A percentile compares a stretch with the other conserved stretches of the same genome.
Conservation (phyloP, 2,113 vertebrate genomes). For the Esox niger region DNA sequence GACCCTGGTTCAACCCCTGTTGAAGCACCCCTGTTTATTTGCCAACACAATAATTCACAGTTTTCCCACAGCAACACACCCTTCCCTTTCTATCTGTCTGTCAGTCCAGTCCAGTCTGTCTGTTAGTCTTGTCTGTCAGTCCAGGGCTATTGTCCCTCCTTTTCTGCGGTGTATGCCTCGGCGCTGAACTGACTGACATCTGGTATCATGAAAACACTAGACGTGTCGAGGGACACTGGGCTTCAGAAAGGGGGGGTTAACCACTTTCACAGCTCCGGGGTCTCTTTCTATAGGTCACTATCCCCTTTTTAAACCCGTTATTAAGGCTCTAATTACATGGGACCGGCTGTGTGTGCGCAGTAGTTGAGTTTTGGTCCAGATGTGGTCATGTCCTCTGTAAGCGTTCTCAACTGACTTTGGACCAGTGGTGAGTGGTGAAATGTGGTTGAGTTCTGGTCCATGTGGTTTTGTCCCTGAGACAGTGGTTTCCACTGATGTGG, state of each 20-base stretch:
- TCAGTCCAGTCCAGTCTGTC: neutral
- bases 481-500: too few species aligned
- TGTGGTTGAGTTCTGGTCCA: neutral
- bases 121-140: neutral
- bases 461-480: too few species aligned
- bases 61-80: neutral
- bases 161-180: neutral
- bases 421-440: neutral
- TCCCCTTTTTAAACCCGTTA: neutral
- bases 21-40: neutral
- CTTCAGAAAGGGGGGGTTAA: slow-evolving; percentile 5
- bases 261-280: neutral
- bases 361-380: neutral
- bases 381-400: neutral
- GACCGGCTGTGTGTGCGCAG: too few species aligned
- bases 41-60: neutral
- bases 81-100: neutral
- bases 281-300: neutral
- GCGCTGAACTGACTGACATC: neutral
- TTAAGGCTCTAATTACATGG: too few species aligned
- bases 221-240: neutral
- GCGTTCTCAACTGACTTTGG: neutral
- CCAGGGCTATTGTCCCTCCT: neutral
- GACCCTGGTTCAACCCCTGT: neutral
- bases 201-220: neutral